These are phyloP conservation scores for Trisateles emortualis DNA, from an alignment of 2,888 invertebrate genomes.

Conservation along the genomic window DNA sequence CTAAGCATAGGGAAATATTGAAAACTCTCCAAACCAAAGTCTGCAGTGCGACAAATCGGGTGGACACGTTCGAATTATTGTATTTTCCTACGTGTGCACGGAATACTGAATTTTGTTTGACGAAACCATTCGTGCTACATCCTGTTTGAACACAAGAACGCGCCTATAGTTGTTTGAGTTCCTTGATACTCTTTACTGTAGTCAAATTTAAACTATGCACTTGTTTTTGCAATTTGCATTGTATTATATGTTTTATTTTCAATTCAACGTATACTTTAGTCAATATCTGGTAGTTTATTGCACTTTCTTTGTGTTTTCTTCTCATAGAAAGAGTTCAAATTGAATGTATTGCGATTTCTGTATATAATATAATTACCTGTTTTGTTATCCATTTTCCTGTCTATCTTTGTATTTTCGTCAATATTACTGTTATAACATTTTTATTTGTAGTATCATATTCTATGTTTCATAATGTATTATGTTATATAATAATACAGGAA, in stretches of 20 bases:
- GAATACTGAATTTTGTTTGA: conserved; percentile 71
- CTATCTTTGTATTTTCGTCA: conserved; percentile 14
- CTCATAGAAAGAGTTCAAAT: too few relatives aligned
- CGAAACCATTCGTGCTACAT: conserved; percentile 57
- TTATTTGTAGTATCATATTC: conserved; percentile 24
- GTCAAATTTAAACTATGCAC: conserved; percentile 52
- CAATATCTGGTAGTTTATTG: not conserved
- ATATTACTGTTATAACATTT: conserved; percentile 8
- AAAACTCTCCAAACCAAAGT: conserved; percentile 63
- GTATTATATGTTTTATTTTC: conserved; percentile 11
- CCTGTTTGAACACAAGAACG: conserved; percentile 56
- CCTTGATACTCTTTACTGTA: conserved; percentile 55
- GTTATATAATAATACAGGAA: conserved; percentile 24
- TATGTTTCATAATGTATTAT: conserved; percentile 28
- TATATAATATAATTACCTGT: too few relatives aligned
- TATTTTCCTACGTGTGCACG: conserved; percentile 64
- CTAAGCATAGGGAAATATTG: conserved; percentile 61
- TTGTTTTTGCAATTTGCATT: conserved; percentile 44
- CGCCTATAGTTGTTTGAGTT: conserved; percentile 45
- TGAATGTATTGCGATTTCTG: too few relatives aligned
- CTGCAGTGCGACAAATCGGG: conserved; percentile 82
- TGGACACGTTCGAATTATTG: conserved; percentile 78
- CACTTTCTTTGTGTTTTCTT: too few relatives aligned
- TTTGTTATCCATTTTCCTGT: conserved; percentile 7
- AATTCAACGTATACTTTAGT: not conserved